Base-by-base conservation (phyloP, 2,888 invertebrate species). In the Hypolimnas misippus region DNA sequence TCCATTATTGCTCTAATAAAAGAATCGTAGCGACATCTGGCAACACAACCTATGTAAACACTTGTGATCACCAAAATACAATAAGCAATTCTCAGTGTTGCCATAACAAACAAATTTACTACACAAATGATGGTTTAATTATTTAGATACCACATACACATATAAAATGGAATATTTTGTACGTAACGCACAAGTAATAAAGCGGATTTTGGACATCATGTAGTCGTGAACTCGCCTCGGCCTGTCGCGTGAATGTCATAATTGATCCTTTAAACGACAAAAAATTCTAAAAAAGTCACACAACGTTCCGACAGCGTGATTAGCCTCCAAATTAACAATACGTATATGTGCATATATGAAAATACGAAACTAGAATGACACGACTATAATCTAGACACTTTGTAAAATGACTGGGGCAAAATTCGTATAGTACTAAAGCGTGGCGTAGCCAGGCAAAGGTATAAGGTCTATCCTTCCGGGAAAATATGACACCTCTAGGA, bases 131-230 rank as follows among this genome's bases (percentile, higher is more conserved):
- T 42, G 49, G 42, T 42, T 49, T 57, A 67, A n/a, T n/a, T n/a
- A 65, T 65, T 67, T 49, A 49, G 21, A 59, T 54, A 66, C 53
- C 57, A 50, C 55, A 64, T 72, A 73, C 50, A 50, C 57, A 65
- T 72, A 73, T 74, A 77, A 76, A 82, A 77, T 82, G 81, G 82
- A 84, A 84, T 83, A 75, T 72, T 79, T 82, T 79, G 77, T 78
- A 81, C 77, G 75, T 74, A 73, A 76, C 72, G 77, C 68, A 76
- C 61, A 65, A 54, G 62, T 64, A 61, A 61, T 63, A 67, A 74
- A 74, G 72, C 71, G 70, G 70, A 57, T 59, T 65, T 64, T 64
- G 70, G 65, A 68, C 46, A 33, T 64, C 63, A 65, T 42, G 14
- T 46, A 17, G 17, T 33, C 38, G 25, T 25, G 65, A 64, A 64